Percentiles rank a stretch among this genome's conserved stretches.
Conservation (phyloP, 2,113 vertebrate genomes). For the Ciconia boyciana region DNA sequence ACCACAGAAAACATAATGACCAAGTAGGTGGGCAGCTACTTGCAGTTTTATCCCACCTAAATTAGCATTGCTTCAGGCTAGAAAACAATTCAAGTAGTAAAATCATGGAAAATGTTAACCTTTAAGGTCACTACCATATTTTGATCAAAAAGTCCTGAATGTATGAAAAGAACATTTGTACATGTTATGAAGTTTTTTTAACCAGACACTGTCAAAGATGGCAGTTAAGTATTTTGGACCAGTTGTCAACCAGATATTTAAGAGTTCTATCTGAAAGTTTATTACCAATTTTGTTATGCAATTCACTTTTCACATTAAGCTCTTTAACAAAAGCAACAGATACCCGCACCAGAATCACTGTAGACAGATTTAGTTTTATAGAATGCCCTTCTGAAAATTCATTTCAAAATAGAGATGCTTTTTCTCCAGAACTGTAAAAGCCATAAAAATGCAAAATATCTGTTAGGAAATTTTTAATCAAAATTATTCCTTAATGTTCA, state of each 20-base stretch:
- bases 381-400: constrained; percentile 71
- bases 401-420: constrained; percentile 74
- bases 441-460: constrained; percentile 74
- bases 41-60: constrained; percentile 60
- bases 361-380: constrained; percentile 51
- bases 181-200: constrained; percentile 42
- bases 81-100: constrained; percentile 71
- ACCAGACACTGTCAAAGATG: constrained; percentile 36
- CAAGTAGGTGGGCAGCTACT: constrained; percentile 56
- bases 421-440: constrained; percentile 71
- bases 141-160: constrained; percentile 65
- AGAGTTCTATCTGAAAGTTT: constrained; percentile 21
- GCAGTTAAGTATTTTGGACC: constrained; percentile 67
- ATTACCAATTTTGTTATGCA: constrained; percentile 21
- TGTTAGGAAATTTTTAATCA: constrained; percentile 67
- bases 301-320: constrained; percentile 42
- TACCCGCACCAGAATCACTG: constrained; percentile 53
- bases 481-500: constrained; percentile 61
- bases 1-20: constrained; percentile 58
- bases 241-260: constrained; percentile 38
- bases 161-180: constrained; percentile 56
- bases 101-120: constrained; percentile 66
- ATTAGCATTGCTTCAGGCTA: constrained; percentile 54
- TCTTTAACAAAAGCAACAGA: constrained; percentile 57
- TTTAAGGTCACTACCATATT: constrained; percentile 67